Base-by-base conservation (phyloP, 2,888 invertebrate species). In the Eilema sororculum region DNA sequence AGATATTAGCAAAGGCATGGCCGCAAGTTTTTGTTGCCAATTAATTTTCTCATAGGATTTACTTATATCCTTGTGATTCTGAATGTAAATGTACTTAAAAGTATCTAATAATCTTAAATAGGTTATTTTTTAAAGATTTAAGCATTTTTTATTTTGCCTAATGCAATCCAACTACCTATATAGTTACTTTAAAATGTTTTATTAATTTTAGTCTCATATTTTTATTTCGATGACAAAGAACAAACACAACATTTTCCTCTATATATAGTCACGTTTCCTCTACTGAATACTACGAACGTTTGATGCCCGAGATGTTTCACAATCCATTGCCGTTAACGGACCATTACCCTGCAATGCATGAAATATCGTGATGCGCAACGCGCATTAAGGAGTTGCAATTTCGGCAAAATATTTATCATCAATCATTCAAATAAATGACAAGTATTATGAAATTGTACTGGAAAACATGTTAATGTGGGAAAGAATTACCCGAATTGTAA, bases 331-430 rank as follows among this genome's bases (percentile, higher is more conserved):
- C 33, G 46, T 24, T 22, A 30, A 52, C 25, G 37, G 59, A 70
- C 59, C 64, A 66, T 71, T 72, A 66, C 28, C 16, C 41, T 28
- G 63, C 60, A 78, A 69, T 65, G 46, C 64, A 71, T 22, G 56
- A 61, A 46, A 69, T 68, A 76, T 71, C 64, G 25, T 24, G 57
- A n/a, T 52, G n/a, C 52, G 16, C 33, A 20, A 28, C 68, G 62
- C 65, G 61, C 68, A 64, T 75, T 63, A 70, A 25, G 41, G 37
- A 64, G 62, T 4, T 63, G 33, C 37, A 52, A 52, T 71, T 63
- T 69, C n/a, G 68, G 25, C 9, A 28, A 28, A 41, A 64, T 46
- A 63, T 20, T n/a, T 64, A 25, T 64, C 63, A 64, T 64, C 46
- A 64, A 64, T 64, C 63, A 64, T 64, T 52, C 4, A 46, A 20